Evolutionary conservation across 1,140 invertebrate species (phyloP), one percentile per base, ranked within the genome.

Genomic region (Drosophila baimaii): DNA sequence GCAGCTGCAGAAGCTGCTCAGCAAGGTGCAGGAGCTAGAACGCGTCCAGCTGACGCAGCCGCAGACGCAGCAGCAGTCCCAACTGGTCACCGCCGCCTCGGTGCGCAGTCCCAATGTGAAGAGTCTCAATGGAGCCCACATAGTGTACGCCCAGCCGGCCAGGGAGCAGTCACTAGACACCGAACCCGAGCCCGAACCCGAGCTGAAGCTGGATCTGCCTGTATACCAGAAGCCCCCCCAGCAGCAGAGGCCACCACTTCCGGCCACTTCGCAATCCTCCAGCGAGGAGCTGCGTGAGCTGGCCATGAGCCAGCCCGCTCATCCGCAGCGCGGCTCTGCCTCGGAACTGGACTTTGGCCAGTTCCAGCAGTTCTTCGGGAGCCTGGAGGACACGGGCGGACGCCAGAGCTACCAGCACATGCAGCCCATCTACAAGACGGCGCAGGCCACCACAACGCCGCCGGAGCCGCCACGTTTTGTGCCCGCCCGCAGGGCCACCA

Each of bases 1-100:
- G 31, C 90, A 91, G 58, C 47, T 91, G 39, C 90, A 91, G 52
- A 91, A 91, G 77, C 47, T 91, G 44, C 62, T 91, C 2, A 90
- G 84, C 62, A 91, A 91, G 49, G 90, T 91, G 31, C 88, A 91
- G 69, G 90, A 91, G 43, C 65, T 91, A 37, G 92, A 93, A 65
- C 84, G 92, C 2, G 90, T 91, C 0, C 81, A 91, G 55, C 69
- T 91, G 6, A 57, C 66, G 4, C 64, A 68, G 0, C 61, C 47
- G 12, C 57, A 29, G 29, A 23, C 39, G 7, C 41, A 49, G 5
- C 8, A 23, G 0, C 85, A 83, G 1, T 66, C 57, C 43, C 77
- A 58, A 19, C 51, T 91, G 41, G 83, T 74, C 7, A 90, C 83
- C 7, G 81, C 90, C 6, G 90, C 90, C 31, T 91, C 90, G 4